Evolutionary conservation across 2,888 invertebrate species (phyloP).

Genomic region (Thymelicus lineola): DNA sequence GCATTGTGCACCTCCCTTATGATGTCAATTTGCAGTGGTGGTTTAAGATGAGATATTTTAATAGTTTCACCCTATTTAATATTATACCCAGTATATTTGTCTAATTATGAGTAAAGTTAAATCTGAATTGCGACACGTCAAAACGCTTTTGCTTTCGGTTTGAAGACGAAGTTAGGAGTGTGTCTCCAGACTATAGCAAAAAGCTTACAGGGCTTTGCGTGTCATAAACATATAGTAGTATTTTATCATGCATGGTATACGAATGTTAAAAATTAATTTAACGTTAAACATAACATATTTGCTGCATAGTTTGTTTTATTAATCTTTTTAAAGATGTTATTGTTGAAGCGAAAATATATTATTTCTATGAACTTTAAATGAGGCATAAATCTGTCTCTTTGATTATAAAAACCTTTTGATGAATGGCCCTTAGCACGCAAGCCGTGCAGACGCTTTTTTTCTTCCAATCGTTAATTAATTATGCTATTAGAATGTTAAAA

Average conservation of each 20-base stretch:
- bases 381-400: conserved; percentile 19
- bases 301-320: not conserved
- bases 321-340: not conserved
- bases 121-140: too few species aligned
- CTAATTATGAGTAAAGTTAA: too few species aligned
- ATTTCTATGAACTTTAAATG: conserved; percentile 3
- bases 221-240: too few species aligned
- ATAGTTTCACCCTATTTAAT: not conserved
- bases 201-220: too few species aligned
- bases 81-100: too few species aligned
- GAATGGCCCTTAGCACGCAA: conserved; percentile 22
- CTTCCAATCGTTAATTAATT: conserved; percentile 11
- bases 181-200: too few species aligned
- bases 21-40: conserved; percentile 1
- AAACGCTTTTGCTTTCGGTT: too few species aligned
- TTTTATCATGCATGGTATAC: too few species aligned
- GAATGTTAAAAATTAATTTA: too few species aligned
- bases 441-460: conserved; percentile 13
- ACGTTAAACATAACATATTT: not conserved
- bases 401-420: conserved; percentile 7
- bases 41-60: not conserved
- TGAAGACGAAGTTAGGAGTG: too few species aligned
- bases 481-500: conserved; percentile 6
- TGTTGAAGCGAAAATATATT: not conserved
- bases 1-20: conserved; percentile 23